These are phyloP conservation scores for Drepana falcataria DNA, from an alignment of 2,888 invertebrate genomes.

Conservation along the genomic window DNA sequence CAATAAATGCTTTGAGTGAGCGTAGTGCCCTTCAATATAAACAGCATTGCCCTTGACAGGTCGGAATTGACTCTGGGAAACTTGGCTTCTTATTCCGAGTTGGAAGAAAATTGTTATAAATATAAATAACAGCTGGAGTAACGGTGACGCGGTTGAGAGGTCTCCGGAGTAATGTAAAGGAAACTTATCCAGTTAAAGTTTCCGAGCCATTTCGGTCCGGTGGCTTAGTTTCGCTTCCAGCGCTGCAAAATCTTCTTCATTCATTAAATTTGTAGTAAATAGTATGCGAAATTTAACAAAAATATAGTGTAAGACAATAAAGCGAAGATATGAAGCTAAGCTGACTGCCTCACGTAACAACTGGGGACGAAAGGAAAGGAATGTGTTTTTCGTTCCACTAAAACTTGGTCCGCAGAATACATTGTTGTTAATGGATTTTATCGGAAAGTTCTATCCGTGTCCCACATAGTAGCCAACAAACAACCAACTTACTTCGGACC, in stretches of 20 bases:
- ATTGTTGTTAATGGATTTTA: slow-evolving; percentile 26
- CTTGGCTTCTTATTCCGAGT: slow-evolving; percentile 27
- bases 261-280: too few relatives aligned
- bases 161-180: slow-evolving; percentile 38
- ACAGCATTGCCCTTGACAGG: slow-evolving; percentile 26
- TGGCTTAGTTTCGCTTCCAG: slow-evolving; percentile 23
- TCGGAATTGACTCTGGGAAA: slow-evolving; percentile 28
- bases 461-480: slow-evolving; percentile 27
- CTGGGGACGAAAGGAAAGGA: slow-evolving; percentile 11
- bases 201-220: slow-evolving; percentile 29
- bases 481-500: slow-evolving; percentile 9
- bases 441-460: slow-evolving; percentile 33
- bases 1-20: not conserved
- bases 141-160: slow-evolving; percentile 26
- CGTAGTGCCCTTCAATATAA: slow-evolving; percentile 15
- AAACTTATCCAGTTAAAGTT: slow-evolving; percentile 61
- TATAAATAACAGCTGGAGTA: slow-evolving; percentile 28
- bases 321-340: not conserved
- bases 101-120: slow-evolving; percentile 27
- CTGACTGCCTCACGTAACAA: slow-evolving; percentile 9
- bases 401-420: slow-evolving; percentile 12
- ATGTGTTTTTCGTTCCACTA: slow-evolving; percentile 20
- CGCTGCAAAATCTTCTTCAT: slow-evolving; percentile 5
- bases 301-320: not conserved
- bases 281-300: too few relatives aligned